These are phyloP conservation scores for Gonocerus acuteangulatus DNA, from an alignment of 2,888 invertebrate species.

Conservation along the genomic window DNA sequence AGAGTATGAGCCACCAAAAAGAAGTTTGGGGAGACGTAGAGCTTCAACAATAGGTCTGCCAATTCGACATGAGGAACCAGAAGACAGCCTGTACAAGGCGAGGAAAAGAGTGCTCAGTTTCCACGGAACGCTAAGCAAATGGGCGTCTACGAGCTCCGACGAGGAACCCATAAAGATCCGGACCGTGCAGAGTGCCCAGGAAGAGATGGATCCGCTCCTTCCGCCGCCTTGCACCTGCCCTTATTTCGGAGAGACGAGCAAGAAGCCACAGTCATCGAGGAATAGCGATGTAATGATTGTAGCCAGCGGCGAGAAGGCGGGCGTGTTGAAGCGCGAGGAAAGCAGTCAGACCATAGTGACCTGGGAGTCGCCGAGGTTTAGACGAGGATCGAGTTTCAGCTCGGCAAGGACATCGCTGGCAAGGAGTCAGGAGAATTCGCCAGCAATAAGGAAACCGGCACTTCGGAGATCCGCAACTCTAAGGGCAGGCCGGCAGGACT, in stretches of 20 bases:
- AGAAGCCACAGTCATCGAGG: slow-evolving; percentile 43
- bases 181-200: slow-evolving; percentile 32
- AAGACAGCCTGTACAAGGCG: slow-evolving; percentile 39
- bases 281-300: slow-evolving; percentile 38
- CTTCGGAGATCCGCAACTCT: slow-evolving; percentile 54
- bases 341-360: slow-evolving; percentile 37
- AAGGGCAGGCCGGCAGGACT: slow-evolving; percentile 40
- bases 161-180: slow-evolving; percentile 32
- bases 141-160: slow-evolving; percentile 33
- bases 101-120: slow-evolving; percentile 48
- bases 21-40: slow-evolving; percentile 24
- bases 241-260: slow-evolving; percentile 54
- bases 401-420: slow-evolving; percentile 53
- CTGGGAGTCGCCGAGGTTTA: slow-evolving; percentile 35
- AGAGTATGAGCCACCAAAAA: not conserved
- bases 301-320: slow-evolving; percentile 38
- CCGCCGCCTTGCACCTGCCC: slow-evolving; percentile 75
- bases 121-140: slow-evolving; percentile 44
- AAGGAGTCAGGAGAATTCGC: slow-evolving; percentile 45
- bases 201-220: slow-evolving; percentile 42
- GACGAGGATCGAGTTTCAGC: slow-evolving; percentile 35
- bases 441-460: slow-evolving; percentile 44
- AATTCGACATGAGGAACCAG: slow-evolving; percentile 21
- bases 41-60: slow-evolving; percentile 35
- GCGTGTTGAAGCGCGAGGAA: slow-evolving; percentile 35